Conservation (phyloP, 2,113 vertebrate genomes). For the Pedionomus torquatus region DNA sequence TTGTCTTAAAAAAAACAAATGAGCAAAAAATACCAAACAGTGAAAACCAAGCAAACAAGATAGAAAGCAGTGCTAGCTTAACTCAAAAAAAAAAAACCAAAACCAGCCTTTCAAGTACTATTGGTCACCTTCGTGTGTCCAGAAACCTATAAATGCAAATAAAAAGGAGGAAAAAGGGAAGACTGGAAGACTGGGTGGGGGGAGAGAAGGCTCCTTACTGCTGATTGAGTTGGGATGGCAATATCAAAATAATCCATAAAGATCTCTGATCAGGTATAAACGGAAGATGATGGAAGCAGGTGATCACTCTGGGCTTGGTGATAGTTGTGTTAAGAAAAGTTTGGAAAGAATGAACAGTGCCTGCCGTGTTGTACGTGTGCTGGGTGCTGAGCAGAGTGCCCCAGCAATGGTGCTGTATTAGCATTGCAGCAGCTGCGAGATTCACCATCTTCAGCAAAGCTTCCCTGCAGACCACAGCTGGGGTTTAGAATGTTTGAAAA, state of each 20-base stretch:
- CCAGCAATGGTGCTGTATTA: neutral
- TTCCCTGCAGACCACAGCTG: neutral
- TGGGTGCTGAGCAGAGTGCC: neutral
- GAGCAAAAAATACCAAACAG: neutral
- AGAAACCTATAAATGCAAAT: neutral
- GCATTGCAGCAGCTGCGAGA: neutral
- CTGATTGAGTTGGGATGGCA: neutral
- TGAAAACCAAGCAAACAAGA: neutral
- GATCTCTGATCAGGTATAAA: neutral
- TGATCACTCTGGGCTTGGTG: rapidly evolving
- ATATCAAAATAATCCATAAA: neutral
- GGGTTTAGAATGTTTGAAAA: neutral
- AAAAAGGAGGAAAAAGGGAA: neutral
- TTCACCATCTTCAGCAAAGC: constrained; percentile 8
- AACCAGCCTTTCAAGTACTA: neutral
- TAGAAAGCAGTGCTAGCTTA: neutral
- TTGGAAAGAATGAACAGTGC: neutral
- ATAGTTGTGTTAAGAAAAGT: neutral
- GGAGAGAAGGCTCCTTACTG: neutral
- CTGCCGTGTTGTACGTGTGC: rapidly evolving
- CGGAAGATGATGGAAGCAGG: neutral
- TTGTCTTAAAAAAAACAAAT: neutral
- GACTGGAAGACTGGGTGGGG: too few relatives aligned
- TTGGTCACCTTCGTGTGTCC: neutral
- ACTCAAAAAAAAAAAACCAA: neutral